Evolutionary conservation across 2,797 vertebrate species (phyloP).

Genomic region (Florisuga fusca): DNA sequence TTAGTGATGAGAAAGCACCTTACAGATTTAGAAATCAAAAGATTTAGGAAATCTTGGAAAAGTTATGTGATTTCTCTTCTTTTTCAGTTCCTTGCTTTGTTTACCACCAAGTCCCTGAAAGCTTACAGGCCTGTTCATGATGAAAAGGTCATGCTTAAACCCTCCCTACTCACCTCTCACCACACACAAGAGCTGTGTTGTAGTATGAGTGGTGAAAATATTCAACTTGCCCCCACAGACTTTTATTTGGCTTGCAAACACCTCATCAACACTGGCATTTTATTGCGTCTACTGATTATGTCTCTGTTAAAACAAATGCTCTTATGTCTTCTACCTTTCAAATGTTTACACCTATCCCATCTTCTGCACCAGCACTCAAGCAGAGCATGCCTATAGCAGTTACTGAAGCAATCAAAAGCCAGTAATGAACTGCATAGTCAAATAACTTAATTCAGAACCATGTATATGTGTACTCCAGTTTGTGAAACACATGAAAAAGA

Average conservation of each 20-base stretch:
- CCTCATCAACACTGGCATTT: conserved; percentile 63
- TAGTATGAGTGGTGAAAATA: conserved; percentile 48
- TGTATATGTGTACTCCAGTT: neutral
- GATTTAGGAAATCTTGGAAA: neutral
- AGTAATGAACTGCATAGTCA: neutral
- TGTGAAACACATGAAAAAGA: neutral
- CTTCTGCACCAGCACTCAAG: neutral
- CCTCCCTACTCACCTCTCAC: conserved; percentile 8
- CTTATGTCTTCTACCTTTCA: neutral
- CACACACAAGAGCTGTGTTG: conserved; percentile 16
- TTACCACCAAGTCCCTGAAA: conserved; percentile 61
- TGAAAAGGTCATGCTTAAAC: conserved; percentile 61
- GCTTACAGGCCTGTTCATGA: conserved; percentile 55
- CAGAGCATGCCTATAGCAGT: neutral
- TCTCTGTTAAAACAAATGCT: conserved; percentile 5
- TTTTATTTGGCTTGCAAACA: conserved; percentile 54
- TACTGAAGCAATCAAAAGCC: neutral
- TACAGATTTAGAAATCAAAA: conserved; percentile 45
- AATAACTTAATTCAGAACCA: neutral
- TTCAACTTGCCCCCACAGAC: conserved; percentile 58
- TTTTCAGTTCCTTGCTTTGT: conserved; percentile 53
- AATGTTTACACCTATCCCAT: neutral
- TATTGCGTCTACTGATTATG: conserved; percentile 45
- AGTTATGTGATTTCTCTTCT: neutral
- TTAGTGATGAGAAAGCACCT: neutral